Percentiles rank a stretch among this genome's conserved stretches.
These are phyloP conservation scores for Drosophila lacertosa DNA, from an alignment of 1,140 invertebrate genomes.

Conservation along the genomic window DNA sequence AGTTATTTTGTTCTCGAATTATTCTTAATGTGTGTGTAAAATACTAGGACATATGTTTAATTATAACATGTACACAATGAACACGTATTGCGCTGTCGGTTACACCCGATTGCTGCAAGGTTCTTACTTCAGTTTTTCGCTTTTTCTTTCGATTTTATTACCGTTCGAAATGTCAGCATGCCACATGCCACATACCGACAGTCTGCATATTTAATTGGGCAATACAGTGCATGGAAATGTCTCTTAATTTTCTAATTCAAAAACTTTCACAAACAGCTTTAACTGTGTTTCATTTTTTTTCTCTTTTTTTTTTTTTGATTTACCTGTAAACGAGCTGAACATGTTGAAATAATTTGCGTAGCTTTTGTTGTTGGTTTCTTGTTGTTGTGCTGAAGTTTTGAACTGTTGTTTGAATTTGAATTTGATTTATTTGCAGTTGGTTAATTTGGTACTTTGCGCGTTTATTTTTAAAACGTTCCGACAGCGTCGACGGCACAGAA, in stretches of 20 bases:
- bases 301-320: slow-evolving; percentile 20
- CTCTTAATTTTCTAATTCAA: slow-evolving; percentile 13
- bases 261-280: slow-evolving; percentile 65
- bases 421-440: slow-evolving; percentile 32
- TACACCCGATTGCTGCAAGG: too few species aligned
- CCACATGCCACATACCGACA: slow-evolving; percentile 16
- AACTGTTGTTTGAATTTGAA: slow-evolving; percentile 18
- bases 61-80: too few species aligned
- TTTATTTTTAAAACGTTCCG: slow-evolving; percentile 76
- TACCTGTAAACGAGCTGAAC: slow-evolving; percentile 81
- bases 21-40: too few species aligned
- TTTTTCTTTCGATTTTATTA: slow-evolving; percentile 18
- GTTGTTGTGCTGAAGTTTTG: slow-evolving; percentile 2
- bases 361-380: slow-evolving; percentile 33
- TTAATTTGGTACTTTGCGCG: slow-evolving; percentile 54
- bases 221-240: slow-evolving; percentile 7
- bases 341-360: slow-evolving; percentile 53
- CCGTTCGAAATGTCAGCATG: slow-evolving; percentile 20
- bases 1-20: too few species aligned
- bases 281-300: slow-evolving; percentile 1
- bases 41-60: too few species aligned
- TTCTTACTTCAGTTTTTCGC: too few species aligned
- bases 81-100: too few species aligned
- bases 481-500: slow-evolving; percentile 66
- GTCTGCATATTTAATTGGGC: slow-evolving; percentile 30